phyloP scores from a whole-genome alignment of 2,888 invertebrate genomes.

The Aspidapion aeneum region DNA sequence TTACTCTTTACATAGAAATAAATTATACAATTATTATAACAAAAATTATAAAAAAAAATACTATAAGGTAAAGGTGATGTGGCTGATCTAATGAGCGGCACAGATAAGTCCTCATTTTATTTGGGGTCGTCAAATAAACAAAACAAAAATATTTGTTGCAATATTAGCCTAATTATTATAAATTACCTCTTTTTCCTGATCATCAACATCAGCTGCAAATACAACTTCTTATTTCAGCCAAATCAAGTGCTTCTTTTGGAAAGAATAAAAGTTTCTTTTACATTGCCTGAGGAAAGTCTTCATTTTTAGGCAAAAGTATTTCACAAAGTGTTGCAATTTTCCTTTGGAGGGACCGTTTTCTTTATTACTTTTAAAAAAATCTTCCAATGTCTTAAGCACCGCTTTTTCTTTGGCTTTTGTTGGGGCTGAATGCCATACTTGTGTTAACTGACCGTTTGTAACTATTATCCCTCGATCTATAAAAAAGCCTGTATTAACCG shows the following conservation, averaged over 20 bases:
- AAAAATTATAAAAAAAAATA: not conserved
- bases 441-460: not conserved
- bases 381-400: not conserved
- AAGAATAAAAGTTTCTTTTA: not conserved
- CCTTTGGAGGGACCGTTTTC: not conserved
- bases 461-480: not conserved
- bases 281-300: not conserved
- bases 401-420: not conserved
- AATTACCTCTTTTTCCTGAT: not conserved
- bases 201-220: not conserved
- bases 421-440: not conserved
- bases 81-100: no score
- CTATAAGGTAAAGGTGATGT: not conserved
- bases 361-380: not conserved
- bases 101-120: no score
- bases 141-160: not conserved
- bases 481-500: not conserved
- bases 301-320: not conserved
- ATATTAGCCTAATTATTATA: not conserved
- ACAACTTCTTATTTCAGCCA: no score
- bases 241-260: not conserved
- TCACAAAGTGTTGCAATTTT: not conserved
- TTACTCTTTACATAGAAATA: not conserved
- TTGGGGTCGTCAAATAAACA: not conserved
- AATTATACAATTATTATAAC: not conserved